Conservation (phyloP, 1,140 invertebrate species). For the Gryon sp. region DNA sequence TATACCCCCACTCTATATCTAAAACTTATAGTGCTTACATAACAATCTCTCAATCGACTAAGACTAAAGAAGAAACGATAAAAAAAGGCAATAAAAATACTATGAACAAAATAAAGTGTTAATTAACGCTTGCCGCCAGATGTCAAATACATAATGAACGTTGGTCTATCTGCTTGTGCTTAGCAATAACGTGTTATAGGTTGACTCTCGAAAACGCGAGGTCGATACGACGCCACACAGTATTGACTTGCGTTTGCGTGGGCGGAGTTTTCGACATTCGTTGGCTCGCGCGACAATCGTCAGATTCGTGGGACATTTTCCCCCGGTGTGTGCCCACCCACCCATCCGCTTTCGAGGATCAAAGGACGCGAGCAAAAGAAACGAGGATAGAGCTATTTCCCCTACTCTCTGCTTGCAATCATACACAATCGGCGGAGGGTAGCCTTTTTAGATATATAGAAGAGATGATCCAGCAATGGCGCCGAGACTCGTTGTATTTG, state of each 20-base stretch:
- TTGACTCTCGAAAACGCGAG: conserved; percentile 23
- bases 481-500: conserved; percentile 79
- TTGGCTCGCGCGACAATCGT: conserved; percentile 18
- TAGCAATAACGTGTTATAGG: conserved; percentile 32
- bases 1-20: too few species aligned
- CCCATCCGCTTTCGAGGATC: neutral
- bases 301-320: conserved; percentile 44
- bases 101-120: too few species aligned
- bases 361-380: conserved; percentile 35
- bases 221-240: conserved; percentile 65
- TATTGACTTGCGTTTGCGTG: conserved; percentile 77
- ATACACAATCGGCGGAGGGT: conserved; percentile 21
- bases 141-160: too few species aligned
- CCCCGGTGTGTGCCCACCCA: too few species aligned
- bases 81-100: too few species aligned
- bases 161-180: conserved; percentile 61
- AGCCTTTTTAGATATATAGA: conserved; percentile 69
- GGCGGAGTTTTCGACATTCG: conserved; percentile 77
- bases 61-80: too few species aligned
- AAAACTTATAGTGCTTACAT: too few species aligned
- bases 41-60: too few species aligned
- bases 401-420: too few species aligned
- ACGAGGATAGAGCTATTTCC: conserved; percentile 6
- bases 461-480: conserved; percentile 78
- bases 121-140: too few species aligned